These are phyloP conservation scores for Luperina testacea DNA, from an alignment of 2,888 invertebrate species.

Conservation along the genomic window DNA sequence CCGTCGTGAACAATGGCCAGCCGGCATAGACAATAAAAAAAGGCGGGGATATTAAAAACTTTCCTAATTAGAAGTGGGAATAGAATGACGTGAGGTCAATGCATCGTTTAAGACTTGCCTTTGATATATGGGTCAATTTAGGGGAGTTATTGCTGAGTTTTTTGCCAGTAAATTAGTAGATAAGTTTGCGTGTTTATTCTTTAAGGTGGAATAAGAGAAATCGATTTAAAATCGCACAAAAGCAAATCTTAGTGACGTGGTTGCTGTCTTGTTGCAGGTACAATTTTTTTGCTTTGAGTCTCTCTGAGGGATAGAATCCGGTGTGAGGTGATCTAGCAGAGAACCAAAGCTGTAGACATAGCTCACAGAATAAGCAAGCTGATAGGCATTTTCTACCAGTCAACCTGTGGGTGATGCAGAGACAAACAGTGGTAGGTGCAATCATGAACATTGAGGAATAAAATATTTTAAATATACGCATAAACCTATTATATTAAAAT, in stretches of 20 bases:
- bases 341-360: not conserved
- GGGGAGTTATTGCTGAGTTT: conserved; percentile 19
- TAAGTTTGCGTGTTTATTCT: conserved; percentile 24
- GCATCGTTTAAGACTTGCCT: conserved; percentile 70
- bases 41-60: conserved; percentile 82
- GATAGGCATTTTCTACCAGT: too few species aligned
- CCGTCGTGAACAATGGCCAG: conserved; percentile 86
- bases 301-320: not conserved
- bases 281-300: not conserved
- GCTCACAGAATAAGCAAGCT: not conserved
- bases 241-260: not conserved
- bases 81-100: conserved; percentile 78
- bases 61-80: conserved; percentile 84
- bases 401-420: too few species aligned
- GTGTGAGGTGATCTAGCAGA: not conserved
- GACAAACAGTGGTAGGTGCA: too few species aligned
- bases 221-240: not conserved
- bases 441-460: too few species aligned
- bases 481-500: too few species aligned
- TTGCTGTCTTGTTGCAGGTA: not conserved
- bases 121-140: conserved; percentile 59
- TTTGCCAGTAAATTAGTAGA: conserved; percentile 14
- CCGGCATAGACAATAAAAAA: conserved; percentile 86
- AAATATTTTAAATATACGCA: too few species aligned
- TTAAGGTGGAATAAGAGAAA: not conserved